These are phyloP conservation scores for Melanotus villosus DNA, from an alignment of 2,888 invertebrate genomes.

Conservation along the genomic window DNA sequence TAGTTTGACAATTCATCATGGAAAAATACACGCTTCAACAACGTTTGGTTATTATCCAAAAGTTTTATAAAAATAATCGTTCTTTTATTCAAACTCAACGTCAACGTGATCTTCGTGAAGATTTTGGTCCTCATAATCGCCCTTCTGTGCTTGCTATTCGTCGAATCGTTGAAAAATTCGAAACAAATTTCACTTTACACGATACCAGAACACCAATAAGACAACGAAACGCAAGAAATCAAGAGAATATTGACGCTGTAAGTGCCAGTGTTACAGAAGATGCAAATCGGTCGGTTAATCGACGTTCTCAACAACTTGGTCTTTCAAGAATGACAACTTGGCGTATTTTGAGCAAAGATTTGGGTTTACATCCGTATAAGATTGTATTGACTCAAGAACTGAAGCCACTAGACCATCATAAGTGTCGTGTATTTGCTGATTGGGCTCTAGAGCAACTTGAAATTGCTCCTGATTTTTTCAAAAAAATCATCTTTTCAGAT, in stretches of 20 bases:
- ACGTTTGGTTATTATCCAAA: too few species aligned
- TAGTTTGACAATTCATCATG: too few species aligned
- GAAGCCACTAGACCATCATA: conserved; percentile 28
- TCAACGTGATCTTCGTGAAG: too few species aligned
- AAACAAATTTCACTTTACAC: not conserved
- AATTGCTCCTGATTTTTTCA: conserved; percentile 40
- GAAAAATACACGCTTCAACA: too few species aligned
- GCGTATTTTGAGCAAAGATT: conserved; percentile 7
- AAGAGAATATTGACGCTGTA: not conserved
- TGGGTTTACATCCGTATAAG: conserved; percentile 36
- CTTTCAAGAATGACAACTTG: not conserved
- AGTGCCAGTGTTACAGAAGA: conserved; percentile 3
- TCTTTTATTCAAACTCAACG: too few species aligned
- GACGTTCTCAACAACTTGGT: conserved; percentile 6
- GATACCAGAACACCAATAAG: conserved; percentile 1
- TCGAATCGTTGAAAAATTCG: conserved; percentile 2
- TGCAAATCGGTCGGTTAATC: not conserved
- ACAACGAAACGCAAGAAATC: not conserved
- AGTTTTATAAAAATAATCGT: too few species aligned
- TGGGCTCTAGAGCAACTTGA: conserved; percentile 15
- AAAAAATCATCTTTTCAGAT: conserved; percentile 50
- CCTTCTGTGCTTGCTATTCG: not conserved
- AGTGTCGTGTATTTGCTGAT: not conserved
- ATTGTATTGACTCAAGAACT: conserved; percentile 44
- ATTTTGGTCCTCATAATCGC: too few species aligned